Evolutionary conservation across 2,888 invertebrate species (phyloP), one percentile per base, ranked within the genome.

Genomic region (Eueremaeus valkanovi): DNA sequence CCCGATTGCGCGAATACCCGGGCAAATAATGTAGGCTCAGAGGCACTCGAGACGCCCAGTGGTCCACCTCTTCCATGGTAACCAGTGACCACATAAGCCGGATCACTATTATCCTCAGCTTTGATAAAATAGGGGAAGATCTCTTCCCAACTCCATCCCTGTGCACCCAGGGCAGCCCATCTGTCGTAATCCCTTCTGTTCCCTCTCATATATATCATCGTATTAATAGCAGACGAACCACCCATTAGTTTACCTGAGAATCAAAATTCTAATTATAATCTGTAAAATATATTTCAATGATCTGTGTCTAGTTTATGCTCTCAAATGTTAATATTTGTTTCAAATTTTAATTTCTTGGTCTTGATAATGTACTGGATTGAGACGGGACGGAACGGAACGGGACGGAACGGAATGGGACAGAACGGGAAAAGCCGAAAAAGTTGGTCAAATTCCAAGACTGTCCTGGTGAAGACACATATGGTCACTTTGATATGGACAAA

Each of bases 151-250:
- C 66, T 68, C 76, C 76, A 76, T 36, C 75, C 75, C 0, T 88
- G 86, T 83, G 93, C 93, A 0, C 95, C 94, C 40, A 90, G 85
- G 0, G 87, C 86, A 49, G 90, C 91, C 95, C 95, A 95, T 73
- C 90, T 88, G 83, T 94, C 91, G 82, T 88, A 95, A 83, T 95
- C 94, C 0, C 90, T 85, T 75, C 88, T 87, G 83, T 93, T 94
- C 0, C 95, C 95, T 78, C 95, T 86, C 16, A 92, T 89, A 85
- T 95, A 95, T 0, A 93, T 86, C 93, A 95, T 93, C 0, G 91
- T 92, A 82, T 94, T 94, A 0, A 93, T 85, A 0, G 92, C 92
- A 42, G 92, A 91, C 2, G 91, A 92, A 0, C 95, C 95, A 0
- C 93, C 93, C 0, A 93, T 86, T 0, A 93, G 92, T 85, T 93